Conservation (phyloP, 1,140 invertebrate species). For the Heterodera carotae region DNA sequence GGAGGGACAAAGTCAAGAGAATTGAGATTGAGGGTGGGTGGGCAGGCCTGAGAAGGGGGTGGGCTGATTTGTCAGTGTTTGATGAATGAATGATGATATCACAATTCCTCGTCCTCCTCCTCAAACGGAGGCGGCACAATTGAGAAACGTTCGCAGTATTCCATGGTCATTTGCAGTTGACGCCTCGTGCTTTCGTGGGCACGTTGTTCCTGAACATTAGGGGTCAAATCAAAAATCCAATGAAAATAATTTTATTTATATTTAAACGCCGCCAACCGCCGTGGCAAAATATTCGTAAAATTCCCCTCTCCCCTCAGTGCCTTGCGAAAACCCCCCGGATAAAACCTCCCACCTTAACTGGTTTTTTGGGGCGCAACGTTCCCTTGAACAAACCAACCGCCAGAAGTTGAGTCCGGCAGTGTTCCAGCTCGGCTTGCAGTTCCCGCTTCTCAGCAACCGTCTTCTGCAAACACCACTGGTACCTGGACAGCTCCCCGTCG, state of each 20-base stretch:
- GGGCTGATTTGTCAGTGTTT: slow-evolving; percentile 9
- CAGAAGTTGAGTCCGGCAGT: slow-evolving; percentile 44
- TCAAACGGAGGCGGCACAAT: slow-evolving; percentile 30
- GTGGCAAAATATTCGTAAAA: neutral
- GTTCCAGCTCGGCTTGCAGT: slow-evolving; percentile 47
- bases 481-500: slow-evolving; percentile 38
- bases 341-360: no score
- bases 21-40: no score
- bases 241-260: neutral
- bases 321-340: no score
- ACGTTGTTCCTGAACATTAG: slow-evolving; percentile 51
- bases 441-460: slow-evolving; percentile 52
- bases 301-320: neutral
- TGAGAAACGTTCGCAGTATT: slow-evolving; percentile 41
- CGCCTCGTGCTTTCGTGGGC: slow-evolving; percentile 54
- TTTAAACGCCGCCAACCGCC: no score
- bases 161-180: slow-evolving; percentile 43
- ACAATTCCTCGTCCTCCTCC: slow-evolving; percentile 43
- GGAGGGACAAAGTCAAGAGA: no score
- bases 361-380: no score
- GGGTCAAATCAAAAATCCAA: neutral
- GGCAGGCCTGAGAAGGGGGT: no score
- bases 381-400: slow-evolving; percentile 29
- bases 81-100: no score
- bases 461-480: slow-evolving; percentile 49